Conservation (phyloP, 2,797 vertebrate species). For the Pyrocephalus nanus region DNA sequence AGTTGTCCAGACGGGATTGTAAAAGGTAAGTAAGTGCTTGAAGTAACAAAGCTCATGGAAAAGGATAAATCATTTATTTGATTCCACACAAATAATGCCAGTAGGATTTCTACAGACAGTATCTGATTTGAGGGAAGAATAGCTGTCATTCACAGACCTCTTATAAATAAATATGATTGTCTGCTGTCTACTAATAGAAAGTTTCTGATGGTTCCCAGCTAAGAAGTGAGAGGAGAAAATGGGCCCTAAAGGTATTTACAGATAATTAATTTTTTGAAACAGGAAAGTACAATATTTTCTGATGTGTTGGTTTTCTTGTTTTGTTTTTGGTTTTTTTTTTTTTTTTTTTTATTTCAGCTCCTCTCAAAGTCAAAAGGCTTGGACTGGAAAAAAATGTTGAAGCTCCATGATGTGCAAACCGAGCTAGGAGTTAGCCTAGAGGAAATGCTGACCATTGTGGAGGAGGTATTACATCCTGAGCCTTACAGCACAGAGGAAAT, state of each 20-base stretch:
- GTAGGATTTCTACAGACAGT: background rate
- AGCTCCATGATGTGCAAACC: conserved; percentile 85
- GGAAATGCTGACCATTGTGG: conserved; percentile 87
- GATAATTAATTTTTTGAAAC: background rate
- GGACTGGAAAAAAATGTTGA: conserved; percentile 79
- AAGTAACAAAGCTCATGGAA: conserved; percentile 12
- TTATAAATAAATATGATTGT: background rate
- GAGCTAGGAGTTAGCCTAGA: conserved; percentile 82
- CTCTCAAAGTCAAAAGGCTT: conserved; percentile 84
- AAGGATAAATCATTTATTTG: background rate
- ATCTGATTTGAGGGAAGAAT: background rate
- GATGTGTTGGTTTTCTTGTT: no score
- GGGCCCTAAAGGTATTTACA: background rate
- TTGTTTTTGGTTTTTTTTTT: no score
- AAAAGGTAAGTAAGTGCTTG: conserved; percentile 17
- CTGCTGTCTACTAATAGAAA: background rate
- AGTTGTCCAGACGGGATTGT: background rate
- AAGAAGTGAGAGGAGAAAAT: background rate
- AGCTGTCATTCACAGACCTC: background rate
- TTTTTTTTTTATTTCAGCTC: conserved; percentile 78
- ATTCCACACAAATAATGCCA: background rate
- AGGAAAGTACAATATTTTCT: background rate
- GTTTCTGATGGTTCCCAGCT: background rate
- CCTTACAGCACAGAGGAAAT: conserved; percentile 91
- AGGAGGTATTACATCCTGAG: conserved; percentile 87